Evolutionary conservation across 2,888 invertebrate genomes (phyloP), one percentile per base, ranked within the genome.

Genomic region (Abscondita cerata): DNA sequence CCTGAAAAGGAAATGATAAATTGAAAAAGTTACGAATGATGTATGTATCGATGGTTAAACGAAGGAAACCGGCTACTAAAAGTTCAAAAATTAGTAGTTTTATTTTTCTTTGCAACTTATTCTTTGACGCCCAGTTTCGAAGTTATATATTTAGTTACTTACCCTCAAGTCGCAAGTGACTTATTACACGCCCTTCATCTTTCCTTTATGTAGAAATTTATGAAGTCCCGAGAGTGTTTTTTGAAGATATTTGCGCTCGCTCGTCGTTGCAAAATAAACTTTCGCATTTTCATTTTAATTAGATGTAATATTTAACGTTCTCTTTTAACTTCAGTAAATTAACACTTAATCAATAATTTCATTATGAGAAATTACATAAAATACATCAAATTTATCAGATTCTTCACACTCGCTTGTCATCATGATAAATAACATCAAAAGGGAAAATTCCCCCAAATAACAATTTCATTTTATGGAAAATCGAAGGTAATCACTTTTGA

Each of bases 221-320:
- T 70, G 67, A 65, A 68, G 70, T 70, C 70, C 69, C 69, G 64
- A 64, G 69, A 68, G 70, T 68, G 70, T 70, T 70, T n/a, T 70
- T 70, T 70, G 69, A 67, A 68, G 66, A 68, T 66, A 66, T 67
- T 69, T 66, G 66, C 66, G 54, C 66, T 41, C 59, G 59, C 60
- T 54, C 62, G 57, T 67, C 65, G 25, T 65, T 63, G 54, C 62
- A 62, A 59, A 62, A 65, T 62, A 56, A 67, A 63, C 61, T 67
- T 51, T 60, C 65, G 61, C 63, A 65, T 66, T 65, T 62, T 57
- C 56, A 61, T 68, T 69, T 71, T 71, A 71, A 71, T 71, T 71
- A 71, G 69, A 68, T 70, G 66, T 67, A 68, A 68, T 68, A 68
- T 70, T 70, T 69, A 69, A 66, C 66, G 60, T 67, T 68, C 66